Evolutionary conservation across 2,113 vertebrate species (phyloP).

Genomic region (Craseonycteris thonglongyai): DNA sequence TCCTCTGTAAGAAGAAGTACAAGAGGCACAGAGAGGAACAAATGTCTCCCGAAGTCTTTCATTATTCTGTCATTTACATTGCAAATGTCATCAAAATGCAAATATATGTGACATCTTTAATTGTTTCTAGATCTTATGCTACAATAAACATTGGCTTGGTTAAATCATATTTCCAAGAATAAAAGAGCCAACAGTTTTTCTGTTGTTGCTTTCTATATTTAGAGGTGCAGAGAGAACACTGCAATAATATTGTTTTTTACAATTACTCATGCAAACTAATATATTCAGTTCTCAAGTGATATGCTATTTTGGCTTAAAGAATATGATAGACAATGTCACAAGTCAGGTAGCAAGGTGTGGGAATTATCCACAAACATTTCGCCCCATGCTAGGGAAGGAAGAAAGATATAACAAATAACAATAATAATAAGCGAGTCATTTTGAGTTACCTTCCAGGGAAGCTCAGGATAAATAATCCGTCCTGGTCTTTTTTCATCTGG

Average conservation of each 20-base stretch:
- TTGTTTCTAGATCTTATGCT: constrained; percentile 34
- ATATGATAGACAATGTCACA: neutral
- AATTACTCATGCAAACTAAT: neutral
- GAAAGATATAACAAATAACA: neutral
- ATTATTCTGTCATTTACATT: constrained; percentile 62
- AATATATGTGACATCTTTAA: constrained; percentile 41
- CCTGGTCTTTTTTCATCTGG: neutral
- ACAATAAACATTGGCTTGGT: constrained; percentile 20
- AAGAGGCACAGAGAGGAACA: constrained; percentile 3
- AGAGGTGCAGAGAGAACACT: constrained; percentile 21
- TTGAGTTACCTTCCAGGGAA: neutral
- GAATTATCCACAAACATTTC: neutral
- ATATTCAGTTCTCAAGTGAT: neutral
- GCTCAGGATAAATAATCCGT: neutral
- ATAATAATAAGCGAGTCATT: neutral
- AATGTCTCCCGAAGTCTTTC: constrained; percentile 44
- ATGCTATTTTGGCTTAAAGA: constrained; percentile 14
- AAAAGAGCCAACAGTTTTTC: neutral
- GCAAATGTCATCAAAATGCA: constrained; percentile 58
- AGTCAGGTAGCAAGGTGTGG: neutral
- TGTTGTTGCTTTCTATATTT: constrained; percentile 48
- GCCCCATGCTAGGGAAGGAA: neutral
- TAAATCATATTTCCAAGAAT: constrained; percentile 48
- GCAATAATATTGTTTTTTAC: constrained; percentile 29
- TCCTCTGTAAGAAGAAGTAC: constrained; percentile 39